These are phyloP conservation scores for Taxidea taxus DNA, from an alignment of 2,113 vertebrate species.

Conservation along the genomic window DNA sequence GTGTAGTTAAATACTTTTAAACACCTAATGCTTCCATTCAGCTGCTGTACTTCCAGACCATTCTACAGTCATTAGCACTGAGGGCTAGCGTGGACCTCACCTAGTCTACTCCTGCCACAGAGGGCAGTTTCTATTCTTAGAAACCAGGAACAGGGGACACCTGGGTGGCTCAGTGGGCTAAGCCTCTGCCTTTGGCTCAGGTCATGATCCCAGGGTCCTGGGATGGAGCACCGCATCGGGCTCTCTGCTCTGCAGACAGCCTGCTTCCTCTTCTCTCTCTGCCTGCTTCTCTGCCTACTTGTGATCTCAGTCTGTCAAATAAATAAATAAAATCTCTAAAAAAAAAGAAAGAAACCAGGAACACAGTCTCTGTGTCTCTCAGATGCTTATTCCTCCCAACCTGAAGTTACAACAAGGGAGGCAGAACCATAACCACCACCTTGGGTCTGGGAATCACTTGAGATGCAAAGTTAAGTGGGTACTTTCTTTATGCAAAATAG, in stretches of 20 bases:
- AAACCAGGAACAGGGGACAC: background rate
- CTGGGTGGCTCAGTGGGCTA: too few species aligned
- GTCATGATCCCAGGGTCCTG: too few species aligned
- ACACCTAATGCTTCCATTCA: background rate
- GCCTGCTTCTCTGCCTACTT: too few species aligned
- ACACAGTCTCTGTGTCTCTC: background rate
- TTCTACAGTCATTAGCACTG: background rate
- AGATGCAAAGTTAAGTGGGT: background rate
- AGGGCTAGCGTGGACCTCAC: background rate
- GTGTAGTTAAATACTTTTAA: background rate
- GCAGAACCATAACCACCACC: background rate
- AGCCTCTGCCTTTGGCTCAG: too few species aligned
- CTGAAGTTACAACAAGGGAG: background rate
- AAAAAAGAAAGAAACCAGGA: too few species aligned
- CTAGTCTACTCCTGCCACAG: background rate
- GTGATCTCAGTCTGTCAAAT: too few species aligned
- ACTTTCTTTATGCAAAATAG: conserved; percentile 24
- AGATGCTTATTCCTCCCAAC: background rate
- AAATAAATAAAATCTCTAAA: too few species aligned
- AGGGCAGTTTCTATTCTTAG: background rate
- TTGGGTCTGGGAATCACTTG: background rate
- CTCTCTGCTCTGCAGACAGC: too few species aligned
- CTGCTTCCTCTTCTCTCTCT: too few species aligned
- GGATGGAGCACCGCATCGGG: too few species aligned
- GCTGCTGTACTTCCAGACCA: background rate